Evolutionary conservation across 23 tunicate genomes (phyloP), one percentile per base, ranked within the genome.

Genomic region (Aplidium turbinatum): DNA sequence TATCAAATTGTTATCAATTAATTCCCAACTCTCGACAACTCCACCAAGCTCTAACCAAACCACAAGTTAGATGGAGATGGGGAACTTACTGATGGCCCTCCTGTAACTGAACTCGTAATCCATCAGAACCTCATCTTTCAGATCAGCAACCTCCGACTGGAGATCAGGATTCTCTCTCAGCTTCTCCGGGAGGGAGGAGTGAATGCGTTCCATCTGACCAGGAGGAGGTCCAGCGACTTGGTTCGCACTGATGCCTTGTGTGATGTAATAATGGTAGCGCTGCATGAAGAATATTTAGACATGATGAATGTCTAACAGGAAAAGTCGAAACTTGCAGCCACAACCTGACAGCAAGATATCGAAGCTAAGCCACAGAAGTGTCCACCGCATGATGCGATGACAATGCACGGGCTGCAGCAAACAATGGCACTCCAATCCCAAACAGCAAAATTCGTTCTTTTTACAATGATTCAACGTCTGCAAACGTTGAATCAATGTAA

Each of bases 181-280:
- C 9, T 77, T 63, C 35, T 78, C 82, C 0, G 89, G 85, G 18
- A 90, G 58, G 32, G 63, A 35, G 5, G 29, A 19, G 42, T 90
- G 60, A 20, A 90, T 65, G 33, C 97, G 81, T 25, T 57, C 72
- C 78, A 78, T 82, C 57, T 82, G 82, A 11, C 87, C 97, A 13
- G 89, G 77, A 36, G 97, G 89, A 30, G 97, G 97, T 0, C 86
- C 82, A 39, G 97, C 97, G 6, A 90, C 38, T 40, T 93, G 85
- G 27, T 62, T 63, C 24, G 79, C n/a, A 20, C 62, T 77, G 21
- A 93, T 86, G 23, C 98, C 98, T 46, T 80, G 68, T 65, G 78
- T 47, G 67, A 93, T 87, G 88, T 82, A 93, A 64, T 79, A 80
- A 46, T 92, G 67, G 50, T 92, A 92, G 58, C 92, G 82, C 92